Percentiles rank a stretch among this genome's conserved stretches.
phyloP scores from a whole-genome alignment of 1,140 invertebrate genomes.

The Hyposmocoma kahamanoa region DNA sequence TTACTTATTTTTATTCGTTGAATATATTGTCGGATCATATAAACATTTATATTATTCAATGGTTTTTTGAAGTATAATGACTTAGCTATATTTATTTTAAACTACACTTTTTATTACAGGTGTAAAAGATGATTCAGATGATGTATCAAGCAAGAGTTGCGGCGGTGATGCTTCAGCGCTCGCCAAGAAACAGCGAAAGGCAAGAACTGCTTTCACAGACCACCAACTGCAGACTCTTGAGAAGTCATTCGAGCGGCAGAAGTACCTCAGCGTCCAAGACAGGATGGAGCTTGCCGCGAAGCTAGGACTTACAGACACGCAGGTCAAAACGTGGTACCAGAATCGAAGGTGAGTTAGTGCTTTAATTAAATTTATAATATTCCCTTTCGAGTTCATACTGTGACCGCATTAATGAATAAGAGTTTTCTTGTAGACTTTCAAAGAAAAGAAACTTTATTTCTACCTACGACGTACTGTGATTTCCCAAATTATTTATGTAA shows the following conservation, averaged over 20 bases:
- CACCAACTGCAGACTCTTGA: slow-evolving; percentile 97
- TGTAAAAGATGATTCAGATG: slow-evolving; percentile 65
- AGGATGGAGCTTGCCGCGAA: slow-evolving; percentile 98
- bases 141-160: slow-evolving; percentile 61
- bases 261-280: slow-evolving; percentile 98
- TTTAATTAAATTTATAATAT: too few species aligned
- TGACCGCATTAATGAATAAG: too few species aligned
- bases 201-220: slow-evolving; percentile 98
- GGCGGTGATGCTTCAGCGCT: slow-evolving; percentile 62
- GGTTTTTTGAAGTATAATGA: too few species aligned
- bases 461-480: too few species aligned
- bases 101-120: slow-evolving; percentile 23
- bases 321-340: slow-evolving; percentile 99
- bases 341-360: slow-evolving; percentile 89
- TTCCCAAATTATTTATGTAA: too few species aligned
- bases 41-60: too few species aligned
- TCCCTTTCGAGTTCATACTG: too few species aligned
- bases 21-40: too few species aligned
- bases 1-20: too few species aligned
- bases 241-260: slow-evolving; percentile 98
- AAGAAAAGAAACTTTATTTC: too few species aligned
- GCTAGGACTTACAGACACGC: slow-evolving; percentile 96
- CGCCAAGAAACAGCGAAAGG: slow-evolving; percentile 97
- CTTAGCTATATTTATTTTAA: slow-evolving; percentile 5
- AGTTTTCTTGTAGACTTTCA: too few species aligned